Conservation (phyloP, 2,797 vertebrate genomes). For the Mormyrus hasselquistii region DNA sequence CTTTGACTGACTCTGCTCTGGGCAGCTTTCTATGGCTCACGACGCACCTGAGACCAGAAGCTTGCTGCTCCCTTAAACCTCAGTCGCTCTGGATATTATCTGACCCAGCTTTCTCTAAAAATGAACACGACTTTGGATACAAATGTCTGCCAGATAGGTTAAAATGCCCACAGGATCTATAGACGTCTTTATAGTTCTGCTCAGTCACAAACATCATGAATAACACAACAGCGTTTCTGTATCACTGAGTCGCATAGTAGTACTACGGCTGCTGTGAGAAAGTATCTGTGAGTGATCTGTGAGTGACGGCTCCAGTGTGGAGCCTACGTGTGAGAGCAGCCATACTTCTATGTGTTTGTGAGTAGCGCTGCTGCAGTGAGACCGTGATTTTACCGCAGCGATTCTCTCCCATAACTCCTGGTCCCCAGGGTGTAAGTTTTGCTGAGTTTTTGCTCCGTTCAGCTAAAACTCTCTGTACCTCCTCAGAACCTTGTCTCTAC, state of each 20-base stretch:
- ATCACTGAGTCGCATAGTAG: not conserved
- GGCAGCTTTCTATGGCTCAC: not conserved
- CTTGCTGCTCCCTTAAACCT: not conserved
- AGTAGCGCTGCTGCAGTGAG: not conserved
- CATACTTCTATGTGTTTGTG: not conserved
- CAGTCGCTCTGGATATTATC: not conserved
- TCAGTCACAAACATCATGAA: not conserved
- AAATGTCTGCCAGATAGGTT: not conserved
- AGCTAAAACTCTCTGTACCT: not conserved
- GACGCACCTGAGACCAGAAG: not conserved
- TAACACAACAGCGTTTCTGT: not conserved
- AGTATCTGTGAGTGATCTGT: not conserved
- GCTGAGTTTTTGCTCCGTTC: not conserved
- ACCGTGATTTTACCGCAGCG: not conserved
- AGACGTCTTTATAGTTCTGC: not conserved
- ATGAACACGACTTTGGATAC: not conserved
- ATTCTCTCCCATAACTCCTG: not conserved
- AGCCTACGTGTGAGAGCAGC: not conserved
- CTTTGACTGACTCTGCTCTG: not conserved
- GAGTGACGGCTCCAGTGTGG: not conserved
- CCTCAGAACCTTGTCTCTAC: not conserved
- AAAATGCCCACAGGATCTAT: not conserved
- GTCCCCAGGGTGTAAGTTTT: not conserved
- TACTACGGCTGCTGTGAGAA: not conserved
- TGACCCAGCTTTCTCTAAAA: not conserved